Evolutionary conservation across 2,888 invertebrate species (phyloP), one percentile per base, ranked within the genome.

Genomic region (Tiliacea aurago): DNA sequence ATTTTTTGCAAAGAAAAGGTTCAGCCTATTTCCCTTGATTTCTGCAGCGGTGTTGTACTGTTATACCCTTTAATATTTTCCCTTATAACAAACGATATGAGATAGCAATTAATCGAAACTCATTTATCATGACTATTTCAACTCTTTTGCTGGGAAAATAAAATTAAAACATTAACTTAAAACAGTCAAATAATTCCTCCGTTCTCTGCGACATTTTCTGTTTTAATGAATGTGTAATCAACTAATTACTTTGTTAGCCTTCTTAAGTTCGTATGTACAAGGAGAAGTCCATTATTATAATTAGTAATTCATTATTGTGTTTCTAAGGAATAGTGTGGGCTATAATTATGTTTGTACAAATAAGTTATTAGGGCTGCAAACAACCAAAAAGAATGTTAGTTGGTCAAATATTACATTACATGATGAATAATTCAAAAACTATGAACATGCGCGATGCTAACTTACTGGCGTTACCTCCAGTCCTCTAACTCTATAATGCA

Each of bases 231-330:
- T 68, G 9, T 64, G 43, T 58, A n/a, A 77, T 78, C 10, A 13
- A 49, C 55, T 83, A 70, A 78, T 83, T 65, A 65, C 64, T 83
- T 55, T 65, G 45, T 63, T 11, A 23, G 33, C 15, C 11, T 49
- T 55, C 76, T 78, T 45, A 55, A 37, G 70, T 45, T 69, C 15
- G 28, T 43, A n/a, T n/a, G n/a, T n/a, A 23, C 33, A 43, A 79
- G 41, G 23, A 45, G 18, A 37, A 51, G 15, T 41, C 51, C 59
- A 78, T 83, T 83, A 65, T 10, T 61, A 28, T 51, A 56, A 82
- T 78, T 76, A 76, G 59, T 56, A 56, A 65, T 78, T 64, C 15
- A 56, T 64, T 53, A 49, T 61, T 55, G n/a, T 23, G 37, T 61
- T 64, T 45, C 53, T 70, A 41, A 18, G 80, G 6, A 45, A 18